phyloP scores from a whole-genome alignment of 2,888 invertebrate species.

The Zhengitettix transpicula region DNA sequence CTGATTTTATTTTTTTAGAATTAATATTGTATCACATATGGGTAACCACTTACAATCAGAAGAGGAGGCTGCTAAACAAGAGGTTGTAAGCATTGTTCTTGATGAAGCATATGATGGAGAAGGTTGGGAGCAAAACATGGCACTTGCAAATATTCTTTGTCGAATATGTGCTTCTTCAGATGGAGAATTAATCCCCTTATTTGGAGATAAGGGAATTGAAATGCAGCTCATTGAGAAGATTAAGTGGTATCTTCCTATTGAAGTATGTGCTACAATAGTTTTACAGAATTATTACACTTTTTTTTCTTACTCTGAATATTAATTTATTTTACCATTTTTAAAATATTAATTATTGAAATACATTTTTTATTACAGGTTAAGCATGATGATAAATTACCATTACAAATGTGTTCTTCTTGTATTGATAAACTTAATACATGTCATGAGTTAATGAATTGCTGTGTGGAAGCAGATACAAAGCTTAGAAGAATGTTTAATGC shows the following conservation, averaged over 20 bases:
- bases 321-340: no score
- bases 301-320: no score
- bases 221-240: conserved; percentile 20
- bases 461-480: conserved; percentile 9
- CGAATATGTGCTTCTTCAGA: conserved; percentile 9
- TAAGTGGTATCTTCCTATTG: conserved; percentile 19
- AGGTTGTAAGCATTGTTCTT: background rate
- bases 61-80: background rate
- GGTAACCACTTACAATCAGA: background rate
- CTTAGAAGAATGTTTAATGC: conserved; percentile 6
- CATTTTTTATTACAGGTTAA: conserved; percentile 2
- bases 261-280: background rate
- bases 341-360: no score
- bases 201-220: conserved; percentile 15
- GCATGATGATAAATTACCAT: conserved; percentile 10
- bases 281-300: no score
- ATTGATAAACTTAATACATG: conserved; percentile 8
- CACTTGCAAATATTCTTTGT: conserved; percentile 6
- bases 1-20: background rate
- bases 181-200: conserved; percentile 13
- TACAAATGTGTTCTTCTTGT: conserved; percentile 8
- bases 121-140: background rate
- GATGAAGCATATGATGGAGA: background rate
- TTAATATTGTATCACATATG: background rate
- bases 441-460: conserved; percentile 8